Evolutionary conservation across 2,113 vertebrate genomes (phyloP), one percentile per base, ranked within the genome.

Genomic region (Leptobrachium leishanense): DNA sequence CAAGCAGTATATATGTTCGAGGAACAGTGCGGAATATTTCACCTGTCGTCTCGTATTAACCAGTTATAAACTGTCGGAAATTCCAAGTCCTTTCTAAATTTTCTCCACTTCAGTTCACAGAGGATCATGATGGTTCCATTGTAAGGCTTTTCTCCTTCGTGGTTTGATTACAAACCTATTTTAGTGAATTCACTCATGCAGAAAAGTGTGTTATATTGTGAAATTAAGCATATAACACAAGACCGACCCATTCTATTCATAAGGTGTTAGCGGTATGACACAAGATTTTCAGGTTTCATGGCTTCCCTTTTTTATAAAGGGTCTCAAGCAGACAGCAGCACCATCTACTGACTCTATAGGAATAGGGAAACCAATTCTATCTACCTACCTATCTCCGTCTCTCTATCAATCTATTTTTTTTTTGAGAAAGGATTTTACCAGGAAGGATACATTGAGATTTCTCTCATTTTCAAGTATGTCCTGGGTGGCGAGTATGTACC

Each of bases 181-280:
- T 77, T 70, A 46, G 54, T 44, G 55, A 63, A 70, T 63, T 54
- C 65, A 46, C 67, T 67, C 76, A 71, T 63, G 55, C 76, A 77
- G 76, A 77, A 62, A 77, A 59, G 67, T 77, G 67, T 70, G 67
- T 63, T 70, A 70, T 66, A 70, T 77, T 77, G 76, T 77, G 76
- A 77, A 77, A 77, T 70, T 70, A 77, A 71, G 76, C 76, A 77
- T 77, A 77, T 62, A 77, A 77, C 76, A 63, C 76, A 77, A 63
- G 67, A 46, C 41, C 68, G 68, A 77, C 76, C 67, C 68, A 77
- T 77, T 77, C 67, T 77, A 63, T 77, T 62, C 67, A 77, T 70
- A 70, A 70, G 43, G 55, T 77, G 67, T 70, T 77, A 63, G 43
- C 59, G 44, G 57, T 71, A 63, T 63, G 76, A 77, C 76, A 77